Conservation (phyloP, 2,888 invertebrate species). For the Cryptus viduatorius region DNA sequence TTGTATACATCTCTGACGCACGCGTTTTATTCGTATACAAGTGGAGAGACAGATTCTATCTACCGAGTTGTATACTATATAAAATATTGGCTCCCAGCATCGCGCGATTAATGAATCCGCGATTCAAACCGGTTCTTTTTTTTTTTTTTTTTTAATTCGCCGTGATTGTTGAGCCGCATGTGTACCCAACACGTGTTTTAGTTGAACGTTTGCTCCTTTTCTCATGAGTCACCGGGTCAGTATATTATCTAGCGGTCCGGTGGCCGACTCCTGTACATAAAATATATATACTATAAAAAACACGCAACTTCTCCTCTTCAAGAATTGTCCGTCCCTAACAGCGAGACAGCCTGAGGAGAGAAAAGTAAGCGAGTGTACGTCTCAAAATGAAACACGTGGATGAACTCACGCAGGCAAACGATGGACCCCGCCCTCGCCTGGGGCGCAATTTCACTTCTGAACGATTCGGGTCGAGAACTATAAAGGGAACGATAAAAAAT, state of each 20-base stretch:
- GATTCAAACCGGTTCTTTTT: conserved; percentile 54
- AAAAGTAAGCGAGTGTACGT: not conserved
- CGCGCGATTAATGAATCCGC: conserved; percentile 51
- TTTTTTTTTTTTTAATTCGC: not conserved
- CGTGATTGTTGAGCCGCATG: conserved; percentile 25
- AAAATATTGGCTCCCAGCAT: conserved; percentile 22
- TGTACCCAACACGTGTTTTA: conserved; percentile 6
- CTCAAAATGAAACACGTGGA: conserved; percentile 35
- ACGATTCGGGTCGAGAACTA: conserved; percentile 78
- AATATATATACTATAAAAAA: not conserved
- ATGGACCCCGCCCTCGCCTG: conserved; percentile 79
- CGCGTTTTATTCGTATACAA: conserved; percentile 13
- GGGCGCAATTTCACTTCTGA: conserved; percentile 81
- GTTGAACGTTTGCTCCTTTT: conserved; percentile 46
- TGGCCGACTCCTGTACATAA: not conserved
- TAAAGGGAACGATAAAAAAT: conserved; percentile 58
- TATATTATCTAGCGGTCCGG: conserved; percentile 64
- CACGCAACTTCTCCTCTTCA: not conserved
- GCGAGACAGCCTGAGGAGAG: not conserved
- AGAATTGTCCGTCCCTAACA: not conserved
- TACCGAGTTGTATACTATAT: not conserved
- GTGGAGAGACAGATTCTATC: conserved; percentile 29
- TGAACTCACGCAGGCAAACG: conserved; percentile 58
- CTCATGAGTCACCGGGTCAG: conserved; percentile 69
- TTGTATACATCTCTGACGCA: conserved; percentile 33